Evolutionary conservation across 2,888 invertebrate genomes (phyloP).

Genomic region (Colostygia pectinataria): DNA sequence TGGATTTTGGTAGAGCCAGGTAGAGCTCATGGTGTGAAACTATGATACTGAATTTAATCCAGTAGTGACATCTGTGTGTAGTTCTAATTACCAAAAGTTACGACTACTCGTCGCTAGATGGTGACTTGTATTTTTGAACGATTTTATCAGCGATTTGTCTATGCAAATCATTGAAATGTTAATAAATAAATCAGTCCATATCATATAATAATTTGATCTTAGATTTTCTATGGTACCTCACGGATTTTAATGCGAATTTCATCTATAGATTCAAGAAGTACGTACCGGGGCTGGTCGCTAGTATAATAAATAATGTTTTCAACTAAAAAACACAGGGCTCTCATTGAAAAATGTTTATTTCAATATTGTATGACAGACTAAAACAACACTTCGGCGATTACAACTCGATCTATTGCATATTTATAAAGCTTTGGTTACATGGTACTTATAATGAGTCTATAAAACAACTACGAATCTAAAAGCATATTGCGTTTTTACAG

Average conservation of each 20-base stretch:
- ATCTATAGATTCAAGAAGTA: too few species aligned
- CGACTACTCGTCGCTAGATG: constrained; percentile 41
- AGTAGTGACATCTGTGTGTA: constrained; percentile 29
- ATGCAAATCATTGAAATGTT: too few species aligned
- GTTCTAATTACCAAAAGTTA: constrained; percentile 2
- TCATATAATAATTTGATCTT: too few species aligned
- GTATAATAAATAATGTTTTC: too few species aligned
- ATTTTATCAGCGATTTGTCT: too few species aligned
- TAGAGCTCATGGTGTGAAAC: too few species aligned
- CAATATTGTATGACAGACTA: constrained; percentile 64
- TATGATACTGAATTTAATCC: neutral
- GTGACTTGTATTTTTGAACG: too few species aligned
- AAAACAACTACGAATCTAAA: constrained; percentile 31
- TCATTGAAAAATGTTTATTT: constrained; percentile 70
- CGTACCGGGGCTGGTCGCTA: too few species aligned
- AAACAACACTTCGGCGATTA: constrained; percentile 67
- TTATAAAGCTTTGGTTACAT: constrained; percentile 59
- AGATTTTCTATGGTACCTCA: too few species aligned
- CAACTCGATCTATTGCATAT: constrained; percentile 65
- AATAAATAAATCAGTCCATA: too few species aligned
- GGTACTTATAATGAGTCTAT: constrained; percentile 30
- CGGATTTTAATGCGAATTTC: too few species aligned
- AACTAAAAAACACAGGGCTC: constrained; percentile 1
- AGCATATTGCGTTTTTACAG: constrained; percentile 19
- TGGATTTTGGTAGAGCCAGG: too few species aligned